Conservation (phyloP, 2,888 invertebrate genomes). For the Brenthis hecate region DNA sequence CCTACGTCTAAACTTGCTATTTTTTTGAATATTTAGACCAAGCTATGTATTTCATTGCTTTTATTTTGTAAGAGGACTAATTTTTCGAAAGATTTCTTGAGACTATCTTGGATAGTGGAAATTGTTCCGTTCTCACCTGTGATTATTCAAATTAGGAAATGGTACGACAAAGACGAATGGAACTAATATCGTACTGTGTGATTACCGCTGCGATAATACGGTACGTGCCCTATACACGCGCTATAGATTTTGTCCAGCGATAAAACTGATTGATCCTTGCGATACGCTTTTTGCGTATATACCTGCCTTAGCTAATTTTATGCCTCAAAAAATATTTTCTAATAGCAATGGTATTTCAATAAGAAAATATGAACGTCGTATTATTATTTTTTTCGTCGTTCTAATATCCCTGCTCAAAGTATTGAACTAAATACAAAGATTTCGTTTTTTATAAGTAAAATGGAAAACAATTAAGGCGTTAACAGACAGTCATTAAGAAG, state of each 20-base stretch:
- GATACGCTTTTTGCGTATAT: constrained; percentile 81
- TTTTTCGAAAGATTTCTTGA: constrained; percentile 7
- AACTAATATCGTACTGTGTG: constrained; percentile 76
- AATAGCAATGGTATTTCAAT: constrained; percentile 47
- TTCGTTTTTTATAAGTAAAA: constrained; percentile 10
- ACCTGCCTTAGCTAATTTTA: constrained; percentile 63
- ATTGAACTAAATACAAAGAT: not conserved
- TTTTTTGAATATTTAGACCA: constrained; percentile 22
- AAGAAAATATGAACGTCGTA: constrained; percentile 27
- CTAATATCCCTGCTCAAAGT: constrained; percentile 6
- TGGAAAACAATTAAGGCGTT: constrained; percentile 8
- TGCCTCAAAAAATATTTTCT: constrained; percentile 58
- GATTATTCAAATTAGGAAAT: constrained; percentile 82
- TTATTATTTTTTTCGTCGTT: constrained; percentile 11
- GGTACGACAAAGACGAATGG: constrained; percentile 82
- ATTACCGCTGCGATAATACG: constrained; percentile 69
- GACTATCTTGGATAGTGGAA: constrained; percentile 14
- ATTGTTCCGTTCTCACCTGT: constrained; percentile 69
- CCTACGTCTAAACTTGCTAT: constrained; percentile 59
- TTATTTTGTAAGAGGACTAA: constrained; percentile 15
- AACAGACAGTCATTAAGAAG: constrained; percentile 11
- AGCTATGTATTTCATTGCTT: constrained; percentile 12
- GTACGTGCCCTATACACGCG: constrained; percentile 76
- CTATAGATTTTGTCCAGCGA: constrained; percentile 72
- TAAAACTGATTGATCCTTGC: constrained; percentile 76